Base-by-base conservation (phyloP, 2,888 invertebrate genomes). In the Pollenia griseotomentosa region DNA sequence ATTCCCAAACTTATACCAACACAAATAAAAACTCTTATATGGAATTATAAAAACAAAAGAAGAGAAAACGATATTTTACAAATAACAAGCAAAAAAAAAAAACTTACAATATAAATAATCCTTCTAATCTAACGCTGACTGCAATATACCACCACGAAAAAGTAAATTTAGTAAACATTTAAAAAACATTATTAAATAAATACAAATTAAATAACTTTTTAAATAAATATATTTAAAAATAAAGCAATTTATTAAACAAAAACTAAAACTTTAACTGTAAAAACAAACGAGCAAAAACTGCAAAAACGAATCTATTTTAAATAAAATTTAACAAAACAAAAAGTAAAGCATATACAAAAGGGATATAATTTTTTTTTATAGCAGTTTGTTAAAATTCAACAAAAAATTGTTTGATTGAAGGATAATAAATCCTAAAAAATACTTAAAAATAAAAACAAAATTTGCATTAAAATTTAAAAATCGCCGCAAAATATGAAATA, bases 61-160 rank as follows among this genome's bases (percentile, higher is more conserved):
- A n/a, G 48, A 82, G 75, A 87, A 66, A 70, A 59, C 42, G 51
- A 77, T 61, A 82, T 57, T 65, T 74, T 61, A 71, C 57, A 61
- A 59, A 74, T 57, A 74, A 42, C 8, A 78, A 53, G 16, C 11
- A 59, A 66, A 51, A 48, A 71, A 48, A 71, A 55, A 59, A 48
- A 83, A 53, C 59, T 65, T 77, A 83, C 33, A 33, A 33, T 51
- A 75, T 77, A 85, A 83, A 81, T 88, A 82, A 85, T 91, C 92
- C 92, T 88, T 91, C 87, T 87, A 75, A 83, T 87, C 73, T 90
- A 92, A 91, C 91, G 91, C 92, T 91, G 92, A 92, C 92, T 91
- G 91, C 91, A 91, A 90, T 91, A 90, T 92, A 91, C 92, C 91
- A 91, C 91, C 91, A 92, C 90, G 89, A 90, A 84, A 79, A 61